Conservation (phyloP, 2,113 vertebrate genomes). For the Tretioscincus oriximinensis region DNA sequence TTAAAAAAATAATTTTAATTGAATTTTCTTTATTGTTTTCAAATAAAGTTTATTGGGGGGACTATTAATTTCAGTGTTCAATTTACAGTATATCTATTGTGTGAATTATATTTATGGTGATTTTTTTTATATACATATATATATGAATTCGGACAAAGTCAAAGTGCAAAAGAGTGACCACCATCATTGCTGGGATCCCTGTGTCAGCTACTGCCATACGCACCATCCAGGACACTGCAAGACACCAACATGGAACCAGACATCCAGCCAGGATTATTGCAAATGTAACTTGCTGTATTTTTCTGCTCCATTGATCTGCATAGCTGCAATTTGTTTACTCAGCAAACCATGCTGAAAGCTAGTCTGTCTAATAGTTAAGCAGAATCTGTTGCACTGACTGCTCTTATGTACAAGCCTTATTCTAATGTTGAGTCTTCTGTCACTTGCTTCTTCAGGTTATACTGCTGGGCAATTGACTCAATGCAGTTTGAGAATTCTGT, state of each 20-base stretch:
- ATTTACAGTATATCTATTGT: background rate
- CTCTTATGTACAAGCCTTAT: background rate
- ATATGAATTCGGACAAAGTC: constrained; percentile 71
- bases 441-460: background rate
- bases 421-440: background rate
- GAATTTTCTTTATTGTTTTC: no score
- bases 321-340: background rate
- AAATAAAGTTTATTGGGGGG: no score
- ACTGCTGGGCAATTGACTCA: background rate
- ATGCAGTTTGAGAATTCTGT: background rate
- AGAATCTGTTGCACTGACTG: background rate
- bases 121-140: constrained; percentile 16
- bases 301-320: constrained; percentile 3
- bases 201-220: constrained; percentile 85
- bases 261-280: constrained; percentile 85
- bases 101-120: constrained; percentile 4
- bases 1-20: no score
- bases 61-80: no score
- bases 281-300: constrained; percentile 77
- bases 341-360: background rate
- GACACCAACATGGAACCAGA: constrained; percentile 83
- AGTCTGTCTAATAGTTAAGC: background rate
- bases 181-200: constrained; percentile 89
- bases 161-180: constrained; percentile 93
- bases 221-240: constrained; percentile 85